phyloP scores from a whole-genome alignment of 1,140 invertebrate species.

The Delia radicum region DNA sequence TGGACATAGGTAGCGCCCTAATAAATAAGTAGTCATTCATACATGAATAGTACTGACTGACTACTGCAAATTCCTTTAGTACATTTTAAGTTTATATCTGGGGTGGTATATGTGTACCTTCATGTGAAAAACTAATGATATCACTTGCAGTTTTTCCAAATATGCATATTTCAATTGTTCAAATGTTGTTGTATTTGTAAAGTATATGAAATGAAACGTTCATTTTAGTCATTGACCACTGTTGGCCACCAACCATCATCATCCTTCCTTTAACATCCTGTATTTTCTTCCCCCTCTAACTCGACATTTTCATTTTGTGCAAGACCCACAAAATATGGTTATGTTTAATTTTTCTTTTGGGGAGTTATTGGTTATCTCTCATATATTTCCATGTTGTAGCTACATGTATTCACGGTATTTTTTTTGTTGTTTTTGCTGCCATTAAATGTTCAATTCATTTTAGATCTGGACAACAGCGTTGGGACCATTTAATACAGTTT shows the following conservation, averaged over 20 bases:
- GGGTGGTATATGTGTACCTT: neutral
- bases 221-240: neutral
- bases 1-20: too few species aligned
- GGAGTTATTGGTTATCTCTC: neutral
- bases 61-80: neutral
- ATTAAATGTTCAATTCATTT: neutral
- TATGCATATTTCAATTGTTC: neutral
- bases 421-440: neutral
- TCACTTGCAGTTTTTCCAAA: neutral
- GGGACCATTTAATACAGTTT: neutral
- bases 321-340: slow-evolving; percentile 21
- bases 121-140: neutral
- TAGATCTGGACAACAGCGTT: neutral
- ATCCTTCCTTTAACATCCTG: neutral
- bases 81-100: too few species aligned
- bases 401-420: neutral
- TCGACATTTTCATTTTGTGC: neutral
- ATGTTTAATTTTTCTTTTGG: neutral
- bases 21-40: neutral
- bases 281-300: neutral
- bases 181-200: neutral
- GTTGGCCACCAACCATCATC: neutral
- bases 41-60: neutral
- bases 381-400: neutral
- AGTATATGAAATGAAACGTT: neutral